Base-by-base conservation (phyloP, 1,140 invertebrate species). In the Palaemon carinicauda region DNA sequence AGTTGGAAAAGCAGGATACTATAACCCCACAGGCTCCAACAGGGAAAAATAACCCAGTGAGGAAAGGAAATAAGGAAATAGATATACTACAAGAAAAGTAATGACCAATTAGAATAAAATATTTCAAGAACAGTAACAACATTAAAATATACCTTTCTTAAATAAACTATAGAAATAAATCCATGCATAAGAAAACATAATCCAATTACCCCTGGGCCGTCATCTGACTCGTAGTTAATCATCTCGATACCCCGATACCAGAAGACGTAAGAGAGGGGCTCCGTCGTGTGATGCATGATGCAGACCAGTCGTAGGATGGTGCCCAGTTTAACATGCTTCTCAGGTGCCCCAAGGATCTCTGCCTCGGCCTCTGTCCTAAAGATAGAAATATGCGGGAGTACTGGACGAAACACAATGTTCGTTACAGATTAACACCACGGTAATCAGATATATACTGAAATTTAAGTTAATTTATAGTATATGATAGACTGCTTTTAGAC, bases 261-360 rank as follows among this genome's bases (percentile, higher is more conserved):
- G 69, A 89, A 89, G n/a, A 89, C 88, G 77, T 89, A 89, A 33
- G 88, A 86, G 4, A 87, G 85, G 1, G 88, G 77, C 75, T 89
- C 85, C 15, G 88, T 89, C 3, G 88, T 89, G 85, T 89, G 82
- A 27, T 87, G 88, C 73, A 89, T 84, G 53, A 89, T 89, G 33
- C 88, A 89, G 7, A 89, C 88, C 60, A 89, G 81, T 5, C 88
- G 80, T 21, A 89, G 81, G 31, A 87, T 89, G 31, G 84, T 84
- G 17, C 88, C 88, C 50, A 87, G 84, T 80, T 89, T 89, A 19
- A 89, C 88, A 50, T 89, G 88, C 27, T 89, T 89, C 85, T 89
- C 88, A 4, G 88, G 88, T 12, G 88, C 75, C 7, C 88, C 88
- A 7, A 89, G 75, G 77, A 89, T 89, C 82, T 89, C 88, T 7